Conservation (phyloP, 1,140 invertebrate species). For the Ceratosolen solmsi region DNA sequence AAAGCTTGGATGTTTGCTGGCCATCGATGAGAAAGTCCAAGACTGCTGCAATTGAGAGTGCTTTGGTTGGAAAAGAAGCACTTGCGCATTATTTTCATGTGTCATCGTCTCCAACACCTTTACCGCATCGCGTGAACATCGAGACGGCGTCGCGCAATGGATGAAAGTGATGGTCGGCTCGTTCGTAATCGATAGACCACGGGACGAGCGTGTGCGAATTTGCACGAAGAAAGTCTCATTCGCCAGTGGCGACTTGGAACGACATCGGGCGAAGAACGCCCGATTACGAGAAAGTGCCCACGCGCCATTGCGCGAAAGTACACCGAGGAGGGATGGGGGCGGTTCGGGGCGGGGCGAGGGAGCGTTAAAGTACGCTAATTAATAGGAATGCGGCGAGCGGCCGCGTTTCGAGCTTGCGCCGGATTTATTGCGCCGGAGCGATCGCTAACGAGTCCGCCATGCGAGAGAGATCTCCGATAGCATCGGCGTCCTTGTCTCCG, state of each 20-base stretch:
- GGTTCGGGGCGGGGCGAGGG: not conserved
- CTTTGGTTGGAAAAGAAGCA: too few species aligned
- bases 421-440: slow-evolving; percentile 56
- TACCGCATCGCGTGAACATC: too few species aligned
- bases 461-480: not conserved
- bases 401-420: slow-evolving; percentile 27
- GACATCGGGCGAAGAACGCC: not conserved
- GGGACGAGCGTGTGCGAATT: too few species aligned
- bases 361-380: slow-evolving; percentile 52
- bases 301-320: not conserved
- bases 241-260: too few species aligned
- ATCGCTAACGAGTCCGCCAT: slow-evolving; percentile 54
- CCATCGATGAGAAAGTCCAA: too few species aligned
- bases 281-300: not conserved
- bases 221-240: too few species aligned
- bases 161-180: too few species aligned
- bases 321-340: not conserved
- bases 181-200: not conserved
- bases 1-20: too few species aligned
- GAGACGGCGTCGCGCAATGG: too few species aligned
- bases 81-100: too few species aligned
- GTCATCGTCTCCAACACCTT: too few species aligned
- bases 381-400: slow-evolving; percentile 53
- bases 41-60: too few species aligned
- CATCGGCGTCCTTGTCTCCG: not conserved